phyloP scores from a whole-genome alignment of 2,113 vertebrate species.

The Tyto alba region DNA sequence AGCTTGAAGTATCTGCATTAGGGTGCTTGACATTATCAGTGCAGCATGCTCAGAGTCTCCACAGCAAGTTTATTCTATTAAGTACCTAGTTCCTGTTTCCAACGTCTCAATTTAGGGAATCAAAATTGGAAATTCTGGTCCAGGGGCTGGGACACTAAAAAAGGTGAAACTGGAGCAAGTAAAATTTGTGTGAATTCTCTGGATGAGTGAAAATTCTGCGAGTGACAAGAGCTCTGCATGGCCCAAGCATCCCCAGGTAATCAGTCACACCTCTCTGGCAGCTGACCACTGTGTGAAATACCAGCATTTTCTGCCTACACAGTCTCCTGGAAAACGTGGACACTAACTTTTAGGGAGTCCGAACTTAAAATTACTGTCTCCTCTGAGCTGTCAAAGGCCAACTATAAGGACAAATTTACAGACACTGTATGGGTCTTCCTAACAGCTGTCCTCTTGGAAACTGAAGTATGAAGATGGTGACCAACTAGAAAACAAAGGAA shows the following conservation, averaged over 20 bases:
- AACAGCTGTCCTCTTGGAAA: not conserved
- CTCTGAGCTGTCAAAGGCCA: not conserved
- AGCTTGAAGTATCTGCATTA: not conserved
- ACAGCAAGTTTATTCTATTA: not conserved
- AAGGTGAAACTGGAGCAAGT: not conserved
- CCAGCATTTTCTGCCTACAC: not conserved
- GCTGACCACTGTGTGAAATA: not conserved
- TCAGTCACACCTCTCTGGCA: not conserved
- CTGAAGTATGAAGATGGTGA: not conserved
- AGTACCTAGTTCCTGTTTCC: not conserved
- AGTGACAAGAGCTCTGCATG: not conserved
- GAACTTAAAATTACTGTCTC: not conserved
- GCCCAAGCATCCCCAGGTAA: not conserved
- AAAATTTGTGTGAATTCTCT: not conserved
- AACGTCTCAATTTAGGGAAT: not conserved
- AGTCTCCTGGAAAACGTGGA: not conserved
- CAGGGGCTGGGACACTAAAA: not conserved
- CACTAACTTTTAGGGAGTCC: not conserved
- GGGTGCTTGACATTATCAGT: not conserved
- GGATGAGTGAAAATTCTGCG: not conserved
- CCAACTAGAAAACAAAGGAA: not conserved
- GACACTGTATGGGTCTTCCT: not conserved
- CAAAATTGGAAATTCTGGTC: not conserved
- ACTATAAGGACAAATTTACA: not conserved
- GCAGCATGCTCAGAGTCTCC: not conserved